These are phyloP conservation scores for Turdus rufiventris DNA, from an alignment of 2,113 vertebrate genomes.

Conservation along the genomic window DNA sequence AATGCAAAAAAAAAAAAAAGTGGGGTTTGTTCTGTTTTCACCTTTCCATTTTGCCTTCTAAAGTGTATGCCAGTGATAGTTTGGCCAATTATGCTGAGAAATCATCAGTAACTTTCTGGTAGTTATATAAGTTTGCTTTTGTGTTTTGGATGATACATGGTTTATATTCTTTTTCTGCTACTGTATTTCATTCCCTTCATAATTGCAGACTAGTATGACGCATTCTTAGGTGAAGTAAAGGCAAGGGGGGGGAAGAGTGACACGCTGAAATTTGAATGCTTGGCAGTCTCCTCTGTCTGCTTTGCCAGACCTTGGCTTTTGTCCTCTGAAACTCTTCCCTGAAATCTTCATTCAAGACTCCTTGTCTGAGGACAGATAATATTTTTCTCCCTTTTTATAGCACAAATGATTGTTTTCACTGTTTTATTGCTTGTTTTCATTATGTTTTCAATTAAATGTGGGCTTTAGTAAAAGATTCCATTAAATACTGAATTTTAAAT, in stretches of 20 bases:
- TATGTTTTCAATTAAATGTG: conserved; percentile 1
- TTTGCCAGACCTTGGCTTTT: not conserved
- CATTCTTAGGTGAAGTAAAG: not conserved
- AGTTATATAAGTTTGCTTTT: not conserved
- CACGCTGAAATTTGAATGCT: not conserved
- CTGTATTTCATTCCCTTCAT: not conserved
- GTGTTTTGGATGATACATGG: not conserved
- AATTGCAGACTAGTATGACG: not conserved
- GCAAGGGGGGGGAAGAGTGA: not conserved
- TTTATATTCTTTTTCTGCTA: not conserved
- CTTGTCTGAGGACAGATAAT: not conserved
- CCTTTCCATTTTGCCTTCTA: not conserved
- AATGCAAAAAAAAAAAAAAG: not conserved
- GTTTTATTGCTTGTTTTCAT: conserved; percentile 23
- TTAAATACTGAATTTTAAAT: not conserved
- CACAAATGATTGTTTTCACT: not conserved
- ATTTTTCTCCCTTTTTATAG: conserved; percentile 7
- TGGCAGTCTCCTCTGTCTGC: not conserved
- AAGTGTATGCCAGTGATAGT: not conserved
- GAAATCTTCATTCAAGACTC: not conserved
- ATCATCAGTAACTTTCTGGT: not conserved
- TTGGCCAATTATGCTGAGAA: not conserved
- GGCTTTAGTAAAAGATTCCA: not conserved
- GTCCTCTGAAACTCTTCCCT: not conserved
- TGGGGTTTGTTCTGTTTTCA: rapidly evolving